Evolutionary conservation across 2,797 vertebrate genomes (phyloP).

Genomic region (Pangasius sanitwongsei): DNA sequence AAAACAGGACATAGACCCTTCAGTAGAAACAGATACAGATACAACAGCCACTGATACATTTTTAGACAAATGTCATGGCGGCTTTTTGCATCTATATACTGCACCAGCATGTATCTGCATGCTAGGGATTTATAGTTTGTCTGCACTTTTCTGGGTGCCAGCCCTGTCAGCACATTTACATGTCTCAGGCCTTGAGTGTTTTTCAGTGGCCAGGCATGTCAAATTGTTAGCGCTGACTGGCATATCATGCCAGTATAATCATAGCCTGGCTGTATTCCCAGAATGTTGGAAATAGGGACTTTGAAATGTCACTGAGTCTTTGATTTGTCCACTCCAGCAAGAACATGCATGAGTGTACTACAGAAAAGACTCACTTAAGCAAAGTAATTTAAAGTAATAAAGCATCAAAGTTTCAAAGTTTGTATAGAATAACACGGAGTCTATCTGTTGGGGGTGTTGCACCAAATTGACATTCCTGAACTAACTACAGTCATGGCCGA

Average conservation of each 20-base stretch:
- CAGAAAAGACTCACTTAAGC: background rate
- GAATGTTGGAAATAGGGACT: background rate
- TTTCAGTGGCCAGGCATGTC: constrained; percentile 17
- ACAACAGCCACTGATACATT: background rate
- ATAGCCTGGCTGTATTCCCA: constrained; percentile 26
- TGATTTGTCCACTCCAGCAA: constrained; percentile 22
- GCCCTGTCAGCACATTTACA: constrained; percentile 35
- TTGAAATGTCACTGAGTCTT: constrained; percentile 14
- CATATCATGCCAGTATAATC: constrained; percentile 31
- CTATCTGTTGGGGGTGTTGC: background rate
- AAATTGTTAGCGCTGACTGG: constrained; percentile 19
- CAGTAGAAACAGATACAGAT: background rate
- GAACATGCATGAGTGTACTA: background rate
- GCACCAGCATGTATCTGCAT: background rate
- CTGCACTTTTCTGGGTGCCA: constrained; percentile 18
- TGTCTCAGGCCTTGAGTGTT: constrained; percentile 7
- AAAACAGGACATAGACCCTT: background rate
- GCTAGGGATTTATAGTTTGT: constrained; percentile 18
- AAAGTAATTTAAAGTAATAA: no score
- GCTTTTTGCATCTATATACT: constrained; percentile 4
- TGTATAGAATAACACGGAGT: background rate
- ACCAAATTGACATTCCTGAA: background rate
- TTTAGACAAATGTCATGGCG: constrained; percentile 17
- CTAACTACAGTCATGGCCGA: background rate
- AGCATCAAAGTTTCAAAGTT: background rate